Percentiles rank a stretch among this genome's conserved stretches.
Conservation (phyloP, 2,797 vertebrate genomes). For the Alcedo quadribrachys region DNA sequence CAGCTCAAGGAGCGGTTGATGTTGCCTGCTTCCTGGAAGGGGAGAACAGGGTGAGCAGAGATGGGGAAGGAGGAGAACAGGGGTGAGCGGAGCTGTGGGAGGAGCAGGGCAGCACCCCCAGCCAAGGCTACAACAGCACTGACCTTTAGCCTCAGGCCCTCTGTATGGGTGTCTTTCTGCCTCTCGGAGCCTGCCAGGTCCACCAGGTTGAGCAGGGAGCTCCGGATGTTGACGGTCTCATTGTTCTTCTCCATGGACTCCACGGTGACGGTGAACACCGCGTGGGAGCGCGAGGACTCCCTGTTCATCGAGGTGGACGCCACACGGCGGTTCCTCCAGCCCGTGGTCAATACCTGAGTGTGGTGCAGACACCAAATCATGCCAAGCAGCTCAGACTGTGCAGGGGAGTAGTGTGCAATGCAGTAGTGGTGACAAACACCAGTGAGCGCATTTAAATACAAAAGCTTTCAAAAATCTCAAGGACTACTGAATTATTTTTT, state of each 20-base stretch:
- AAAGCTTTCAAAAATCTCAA: background rate
- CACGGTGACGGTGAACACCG: slow-evolving; percentile 92
- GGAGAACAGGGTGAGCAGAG: background rate
- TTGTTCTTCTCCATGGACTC: slow-evolving; percentile 92
- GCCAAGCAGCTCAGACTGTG: background rate
- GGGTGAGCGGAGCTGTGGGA: no score
- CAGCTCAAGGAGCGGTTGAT: slow-evolving; percentile 96
- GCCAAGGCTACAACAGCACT: background rate
- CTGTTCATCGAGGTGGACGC: slow-evolving; percentile 98
- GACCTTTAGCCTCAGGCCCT: slow-evolving; percentile 93
- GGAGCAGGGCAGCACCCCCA: background rate
- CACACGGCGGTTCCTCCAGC: slow-evolving; percentile 94
- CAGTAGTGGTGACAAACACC: background rate
- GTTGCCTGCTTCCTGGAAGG: slow-evolving; percentile 90
- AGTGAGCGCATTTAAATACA: background rate
- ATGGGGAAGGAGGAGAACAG: background rate
- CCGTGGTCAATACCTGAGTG: slow-evolving; percentile 88
- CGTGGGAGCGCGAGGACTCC: slow-evolving; percentile 95
- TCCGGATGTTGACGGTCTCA: slow-evolving; percentile 91
- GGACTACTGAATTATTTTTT: background rate
- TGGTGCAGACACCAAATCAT: background rate
- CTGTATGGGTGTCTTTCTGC: slow-evolving; percentile 92
- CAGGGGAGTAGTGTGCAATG: no score
- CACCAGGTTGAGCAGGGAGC: slow-evolving; percentile 92
- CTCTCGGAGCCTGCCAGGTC: slow-evolving; percentile 96